A percentile compares a stretch with the other conserved stretches of the same genome.
Evolutionary conservation across 2,797 vertebrate species (phyloP).

Genomic region (Sternotherus odoratus): DNA sequence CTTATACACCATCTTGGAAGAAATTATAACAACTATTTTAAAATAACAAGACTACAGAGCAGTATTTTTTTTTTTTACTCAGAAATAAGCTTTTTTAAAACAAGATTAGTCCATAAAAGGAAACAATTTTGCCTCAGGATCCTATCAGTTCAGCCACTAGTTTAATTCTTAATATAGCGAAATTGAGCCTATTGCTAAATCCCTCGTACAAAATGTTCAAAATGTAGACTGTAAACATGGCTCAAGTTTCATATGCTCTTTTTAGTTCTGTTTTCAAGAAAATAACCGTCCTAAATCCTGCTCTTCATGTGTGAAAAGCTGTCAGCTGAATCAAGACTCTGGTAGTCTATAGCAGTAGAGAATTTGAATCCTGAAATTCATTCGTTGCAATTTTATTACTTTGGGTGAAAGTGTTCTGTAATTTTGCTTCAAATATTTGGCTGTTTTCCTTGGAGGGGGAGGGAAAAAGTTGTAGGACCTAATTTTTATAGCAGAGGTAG

Average conservation of each 20-base stretch:
- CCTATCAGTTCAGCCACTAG: constrained; percentile 25
- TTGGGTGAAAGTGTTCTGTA: not conserved
- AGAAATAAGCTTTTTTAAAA: constrained; percentile 24
- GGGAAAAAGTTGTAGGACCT: not conserved
- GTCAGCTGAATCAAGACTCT: not conserved
- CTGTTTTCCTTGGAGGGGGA: not conserved
- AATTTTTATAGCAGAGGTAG: not conserved
- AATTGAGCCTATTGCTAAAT: constrained; percentile 44
- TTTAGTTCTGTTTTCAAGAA: constrained; percentile 10
- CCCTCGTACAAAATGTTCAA: constrained; percentile 14
- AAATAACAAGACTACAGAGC: not conserved
- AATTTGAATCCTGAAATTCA: not conserved
- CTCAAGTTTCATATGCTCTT: not conserved
- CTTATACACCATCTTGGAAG: constrained; percentile 24
- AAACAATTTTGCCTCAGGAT: constrained; percentile 40
- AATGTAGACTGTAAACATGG: constrained; percentile 4
- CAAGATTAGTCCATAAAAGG: constrained; percentile 16
- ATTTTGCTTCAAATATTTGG: not conserved
- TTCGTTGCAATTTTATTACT: not conserved
- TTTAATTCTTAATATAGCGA: constrained; percentile 55
- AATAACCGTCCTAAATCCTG: not conserved
- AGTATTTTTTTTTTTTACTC: constrained; percentile 19
- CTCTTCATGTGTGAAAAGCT: not conserved
- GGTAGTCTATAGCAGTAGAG: not conserved
- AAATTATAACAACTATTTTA: constrained; percentile 38